phyloP scores from a whole-genome alignment of 2,888 invertebrate species.

The Cephalotes varians region DNA sequence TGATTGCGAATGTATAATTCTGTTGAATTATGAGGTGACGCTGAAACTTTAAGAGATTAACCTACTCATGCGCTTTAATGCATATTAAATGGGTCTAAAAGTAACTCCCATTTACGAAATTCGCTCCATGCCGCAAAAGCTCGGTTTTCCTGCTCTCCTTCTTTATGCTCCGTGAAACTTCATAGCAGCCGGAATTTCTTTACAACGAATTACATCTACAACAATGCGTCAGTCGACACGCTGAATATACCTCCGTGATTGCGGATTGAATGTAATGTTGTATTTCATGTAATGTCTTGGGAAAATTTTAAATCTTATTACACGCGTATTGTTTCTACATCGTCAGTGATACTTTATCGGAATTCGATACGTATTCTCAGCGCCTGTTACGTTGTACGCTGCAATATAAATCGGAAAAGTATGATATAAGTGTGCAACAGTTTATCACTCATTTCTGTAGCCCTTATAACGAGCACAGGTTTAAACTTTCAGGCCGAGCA shows the following conservation, averaged over 20 bases:
- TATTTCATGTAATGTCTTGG: too few species aligned
- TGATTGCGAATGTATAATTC: constrained; percentile 58
- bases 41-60: constrained; percentile 66
- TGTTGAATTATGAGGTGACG: constrained; percentile 68
- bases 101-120: constrained; percentile 72
- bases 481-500: constrained; percentile 62
- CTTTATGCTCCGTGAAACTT: constrained; percentile 48
- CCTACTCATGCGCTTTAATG: constrained; percentile 68
- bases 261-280: constrained; percentile 35
- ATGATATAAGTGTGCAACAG: neutral
- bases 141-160: neutral
- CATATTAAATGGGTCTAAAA: constrained; percentile 70
- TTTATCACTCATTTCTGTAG: constrained; percentile 24
- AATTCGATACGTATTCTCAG: neutral
- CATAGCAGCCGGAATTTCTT: constrained; percentile 48
- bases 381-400: neutral
- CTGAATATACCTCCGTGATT: neutral
- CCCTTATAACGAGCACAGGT: constrained; percentile 53
- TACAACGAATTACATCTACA: constrained; percentile 41
- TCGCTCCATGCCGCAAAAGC: constrained; percentile 54
- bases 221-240: constrained; percentile 23
- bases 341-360: neutral
- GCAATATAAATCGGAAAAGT: neutral
- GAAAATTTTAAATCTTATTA: constrained; percentile 21
- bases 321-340: neutral